Conservation (phyloP, 1,140 invertebrate species). For the Papilio xuthus region DNA sequence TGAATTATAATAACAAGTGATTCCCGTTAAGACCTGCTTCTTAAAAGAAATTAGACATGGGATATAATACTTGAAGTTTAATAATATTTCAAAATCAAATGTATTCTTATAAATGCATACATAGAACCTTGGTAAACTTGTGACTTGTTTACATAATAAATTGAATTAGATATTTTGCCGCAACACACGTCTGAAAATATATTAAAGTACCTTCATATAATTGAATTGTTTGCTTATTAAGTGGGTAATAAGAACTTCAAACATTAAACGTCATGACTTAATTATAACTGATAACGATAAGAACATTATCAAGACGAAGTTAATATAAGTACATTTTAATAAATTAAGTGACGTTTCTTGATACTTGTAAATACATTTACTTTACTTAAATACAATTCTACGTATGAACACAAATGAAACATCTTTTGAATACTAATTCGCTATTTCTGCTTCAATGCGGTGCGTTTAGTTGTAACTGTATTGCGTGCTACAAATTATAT, state of each 20-base stretch:
- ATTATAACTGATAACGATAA: conserved; percentile 37
- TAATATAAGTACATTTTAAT: conserved; percentile 7
- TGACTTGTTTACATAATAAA: neutral
- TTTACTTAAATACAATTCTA: conserved; percentile 13
- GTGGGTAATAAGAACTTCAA: conserved; percentile 30
- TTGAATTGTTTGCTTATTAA: conserved; percentile 21
- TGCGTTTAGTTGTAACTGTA: conserved; percentile 25
- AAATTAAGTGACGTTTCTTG: neutral
- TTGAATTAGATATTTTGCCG: neutral
- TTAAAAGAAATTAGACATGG: neutral
- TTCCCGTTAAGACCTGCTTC: neutral
- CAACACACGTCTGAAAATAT: neutral
- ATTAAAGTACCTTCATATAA: conserved; percentile 19
- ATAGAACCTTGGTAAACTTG: too few species aligned
- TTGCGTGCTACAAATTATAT: conserved; percentile 25
- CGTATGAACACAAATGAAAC: neutral
- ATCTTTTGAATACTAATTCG: conserved; percentile 31
- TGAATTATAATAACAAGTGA: conserved; percentile 18
- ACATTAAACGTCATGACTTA: conserved; percentile 20
- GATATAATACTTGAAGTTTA: neutral
- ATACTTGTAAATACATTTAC: conserved; percentile 1
- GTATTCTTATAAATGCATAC: neutral
- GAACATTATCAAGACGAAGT: conserved; percentile 15
- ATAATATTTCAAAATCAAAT: neutral
- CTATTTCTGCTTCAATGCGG: conserved; percentile 37